Percentiles rank a stretch among this genome's conserved stretches.
Evolutionary conservation across 1,140 invertebrate genomes (phyloP).

Genomic region (Fopius arisanus): DNA sequence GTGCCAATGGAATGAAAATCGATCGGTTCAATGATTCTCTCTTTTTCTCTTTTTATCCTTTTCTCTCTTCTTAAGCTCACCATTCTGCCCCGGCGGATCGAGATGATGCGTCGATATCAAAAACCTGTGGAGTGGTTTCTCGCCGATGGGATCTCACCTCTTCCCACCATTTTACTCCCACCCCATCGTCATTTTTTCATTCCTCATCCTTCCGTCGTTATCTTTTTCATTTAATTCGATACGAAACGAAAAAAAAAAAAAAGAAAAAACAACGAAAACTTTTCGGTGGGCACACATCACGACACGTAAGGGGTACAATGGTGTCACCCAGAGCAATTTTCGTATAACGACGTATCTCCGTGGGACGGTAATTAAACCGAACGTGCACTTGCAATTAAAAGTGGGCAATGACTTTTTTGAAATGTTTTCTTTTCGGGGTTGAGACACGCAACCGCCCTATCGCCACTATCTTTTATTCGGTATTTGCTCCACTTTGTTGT

Average conservation of each 20-base stretch:
- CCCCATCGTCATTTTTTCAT: neutral
- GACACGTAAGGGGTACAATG: neutral
- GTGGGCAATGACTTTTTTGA: slow-evolving; percentile 30
- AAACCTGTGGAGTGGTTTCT: slow-evolving; percentile 61
- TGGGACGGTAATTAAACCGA: slow-evolving; percentile 37
- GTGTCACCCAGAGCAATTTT: slow-evolving; percentile 20
- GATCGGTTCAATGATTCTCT: slow-evolving; percentile 44
- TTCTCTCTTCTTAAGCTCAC: slow-evolving; percentile 36
- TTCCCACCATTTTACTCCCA: neutral
- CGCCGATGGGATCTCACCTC: slow-evolving; percentile 36
- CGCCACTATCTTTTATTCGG: neutral
- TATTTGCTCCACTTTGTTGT: neutral
- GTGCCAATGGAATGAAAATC: slow-evolving; percentile 62
- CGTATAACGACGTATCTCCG: slow-evolving; percentile 3
- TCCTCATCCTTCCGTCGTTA: neutral
- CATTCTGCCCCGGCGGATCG: slow-evolving; percentile 50
- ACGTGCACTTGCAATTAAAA: slow-evolving; percentile 29
- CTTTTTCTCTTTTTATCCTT: neutral
- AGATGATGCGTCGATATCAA: slow-evolving; percentile 65
- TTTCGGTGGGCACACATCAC: neutral
- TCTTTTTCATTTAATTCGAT: neutral
- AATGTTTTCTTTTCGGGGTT: slow-evolving; percentile 18
- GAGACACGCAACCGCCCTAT: slow-evolving; percentile 22
- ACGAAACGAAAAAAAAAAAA: too few species aligned
- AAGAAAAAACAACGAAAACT: neutral